Conservation (phyloP, 2,797 vertebrate genomes). For the Danio tinwini region DNA sequence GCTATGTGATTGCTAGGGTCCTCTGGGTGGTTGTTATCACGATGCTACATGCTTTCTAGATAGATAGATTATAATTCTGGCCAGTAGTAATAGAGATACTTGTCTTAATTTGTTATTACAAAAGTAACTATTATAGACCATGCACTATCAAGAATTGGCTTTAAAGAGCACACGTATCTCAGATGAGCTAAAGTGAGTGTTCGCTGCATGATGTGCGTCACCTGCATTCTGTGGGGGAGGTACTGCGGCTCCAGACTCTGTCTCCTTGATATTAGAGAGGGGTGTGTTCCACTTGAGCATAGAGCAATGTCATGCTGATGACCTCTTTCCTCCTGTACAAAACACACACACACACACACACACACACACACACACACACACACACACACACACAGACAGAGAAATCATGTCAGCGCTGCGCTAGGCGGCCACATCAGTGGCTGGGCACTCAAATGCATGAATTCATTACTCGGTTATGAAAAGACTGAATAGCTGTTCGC, state of each 20-base stretch:
- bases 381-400: slow-evolving; percentile 16
- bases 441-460: slow-evolving; percentile 14
- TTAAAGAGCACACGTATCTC: background rate
- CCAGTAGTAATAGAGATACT: background rate
- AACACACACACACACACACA: slow-evolving; percentile 45
- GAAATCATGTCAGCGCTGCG: slow-evolving; percentile 11
- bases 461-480: slow-evolving; percentile 42
- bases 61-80: no score
- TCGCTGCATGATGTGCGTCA: slow-evolving; percentile 59
- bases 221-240: slow-evolving; percentile 92
- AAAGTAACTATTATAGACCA: background rate
- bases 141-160: background rate
- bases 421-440: background rate
- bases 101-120: background rate
- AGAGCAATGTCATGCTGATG: slow-evolving; percentile 84
- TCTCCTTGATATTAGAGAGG: slow-evolving; percentile 83
- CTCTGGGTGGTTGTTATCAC: background rate
- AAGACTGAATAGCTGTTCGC: slow-evolving; percentile 17
- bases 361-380: slow-evolving; percentile 30
- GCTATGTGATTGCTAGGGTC: background rate
- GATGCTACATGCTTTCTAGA: background rate
- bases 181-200: background rate
- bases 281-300: slow-evolving; percentile 80
- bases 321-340: slow-evolving; percentile 82
- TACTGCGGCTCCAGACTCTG: slow-evolving; percentile 94